phyloP scores from a whole-genome alignment of 2,797 vertebrate genomes.

The Sebastolobus altivelis region DNA sequence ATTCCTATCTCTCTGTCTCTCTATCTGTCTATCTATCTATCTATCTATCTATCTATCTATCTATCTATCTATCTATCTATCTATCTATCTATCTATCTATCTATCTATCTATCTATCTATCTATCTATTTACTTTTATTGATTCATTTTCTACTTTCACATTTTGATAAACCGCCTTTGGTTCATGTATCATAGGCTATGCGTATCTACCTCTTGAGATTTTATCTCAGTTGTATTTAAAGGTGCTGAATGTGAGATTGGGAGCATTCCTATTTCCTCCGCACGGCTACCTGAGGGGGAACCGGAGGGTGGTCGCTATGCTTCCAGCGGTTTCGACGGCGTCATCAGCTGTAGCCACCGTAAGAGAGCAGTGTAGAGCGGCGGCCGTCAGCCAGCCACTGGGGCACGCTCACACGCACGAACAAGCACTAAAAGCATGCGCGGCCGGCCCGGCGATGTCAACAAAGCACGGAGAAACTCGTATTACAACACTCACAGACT shows the following conservation, averaged over 20 bases:
- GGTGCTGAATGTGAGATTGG: not conserved
- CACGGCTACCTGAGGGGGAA: no score
- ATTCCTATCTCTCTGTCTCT: not conserved
- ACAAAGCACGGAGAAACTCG: not conserved
- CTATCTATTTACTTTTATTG: not conserved
- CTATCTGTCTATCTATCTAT: constrained; percentile 10
- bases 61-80: constrained; percentile 5
- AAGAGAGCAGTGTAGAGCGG: not conserved
- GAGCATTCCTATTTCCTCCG: not conserved
- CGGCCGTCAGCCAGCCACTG: no score
- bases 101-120: constrained; percentile 15
- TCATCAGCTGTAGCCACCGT: not conserved
- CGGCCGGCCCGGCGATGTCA: no score
- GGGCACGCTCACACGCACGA: not conserved
- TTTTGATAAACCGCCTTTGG: no score
- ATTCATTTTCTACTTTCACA: no score
- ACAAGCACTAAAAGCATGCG: not conserved
- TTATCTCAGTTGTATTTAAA: not conserved
- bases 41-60: constrained; percentile 13
- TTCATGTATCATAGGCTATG: no score
- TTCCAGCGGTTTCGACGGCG: no score
- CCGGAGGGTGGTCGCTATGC: no score
- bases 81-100: constrained; percentile 23
- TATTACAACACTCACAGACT: not conserved
- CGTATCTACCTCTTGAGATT: no score